Percentiles rank a stretch among this genome's conserved stretches.
Conservation (phyloP, 1,140 invertebrate species). For the Coelopa frigida region DNA sequence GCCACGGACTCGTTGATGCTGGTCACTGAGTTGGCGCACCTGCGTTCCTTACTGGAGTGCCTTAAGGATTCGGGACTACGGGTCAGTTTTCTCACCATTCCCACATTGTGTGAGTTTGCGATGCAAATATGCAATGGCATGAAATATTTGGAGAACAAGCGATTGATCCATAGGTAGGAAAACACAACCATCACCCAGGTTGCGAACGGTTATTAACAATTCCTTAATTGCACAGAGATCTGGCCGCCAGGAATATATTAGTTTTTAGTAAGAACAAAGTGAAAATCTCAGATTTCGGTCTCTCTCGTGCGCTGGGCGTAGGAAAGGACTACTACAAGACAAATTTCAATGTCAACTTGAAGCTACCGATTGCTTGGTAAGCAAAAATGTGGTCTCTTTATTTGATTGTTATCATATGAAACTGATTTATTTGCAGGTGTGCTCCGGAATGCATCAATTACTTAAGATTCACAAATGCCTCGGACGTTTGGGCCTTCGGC, state of each 20-base stretch:
- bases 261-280: slow-evolving; percentile 95
- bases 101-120: slow-evolving; percentile 83
- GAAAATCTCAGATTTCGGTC: slow-evolving; percentile 96
- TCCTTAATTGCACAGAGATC: slow-evolving; percentile 55
- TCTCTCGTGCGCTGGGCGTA: slow-evolving; percentile 90
- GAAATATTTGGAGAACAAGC: slow-evolving; percentile 88
- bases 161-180: slow-evolving; percentile 76
- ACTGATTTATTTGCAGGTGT: slow-evolving; percentile 61
- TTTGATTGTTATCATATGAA: slow-evolving; percentile 12
- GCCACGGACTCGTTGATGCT: slow-evolving; percentile 93
- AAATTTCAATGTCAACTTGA: slow-evolving; percentile 96
- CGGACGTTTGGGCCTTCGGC: slow-evolving; percentile 96
- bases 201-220: background rate
- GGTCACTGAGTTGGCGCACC: slow-evolving; percentile 91
- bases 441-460: slow-evolving; percentile 97
- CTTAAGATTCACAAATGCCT: slow-evolving; percentile 89
- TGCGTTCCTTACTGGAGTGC: slow-evolving; percentile 90
- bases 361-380: slow-evolving; percentile 95
- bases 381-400: slow-evolving; percentile 24
- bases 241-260: slow-evolving; percentile 91
- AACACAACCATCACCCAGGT: background rate
- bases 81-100: slow-evolving; percentile 75
- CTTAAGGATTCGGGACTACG: slow-evolving; percentile 85
- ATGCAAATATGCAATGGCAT: slow-evolving; percentile 95
- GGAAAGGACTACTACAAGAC: slow-evolving; percentile 99